Percentiles rank a stretch among this genome's conserved stretches.
phyloP scores from a whole-genome alignment of 2,113 vertebrate genomes.

The Vombatus ursinus region DNA sequence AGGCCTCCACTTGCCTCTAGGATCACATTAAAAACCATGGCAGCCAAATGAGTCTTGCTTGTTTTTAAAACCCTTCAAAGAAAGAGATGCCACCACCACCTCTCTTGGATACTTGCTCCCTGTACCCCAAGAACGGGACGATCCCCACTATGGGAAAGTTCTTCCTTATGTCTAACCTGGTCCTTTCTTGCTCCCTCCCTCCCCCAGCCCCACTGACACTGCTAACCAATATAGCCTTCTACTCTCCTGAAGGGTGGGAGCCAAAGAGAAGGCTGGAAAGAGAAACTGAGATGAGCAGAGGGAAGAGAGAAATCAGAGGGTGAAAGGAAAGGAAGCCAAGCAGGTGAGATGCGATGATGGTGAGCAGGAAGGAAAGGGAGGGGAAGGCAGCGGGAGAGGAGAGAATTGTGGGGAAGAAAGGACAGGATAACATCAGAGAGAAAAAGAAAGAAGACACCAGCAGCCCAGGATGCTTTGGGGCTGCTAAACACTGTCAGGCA shows the following conservation, averaged over 20 bases:
- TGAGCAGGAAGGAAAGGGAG: conserved; percentile 18
- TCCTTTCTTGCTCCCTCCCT: neutral
- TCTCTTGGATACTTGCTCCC: neutral
- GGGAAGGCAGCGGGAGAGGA: neutral
- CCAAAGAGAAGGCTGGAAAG: neutral
- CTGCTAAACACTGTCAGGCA: neutral
- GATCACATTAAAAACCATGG: neutral
- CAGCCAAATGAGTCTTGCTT: neutral
- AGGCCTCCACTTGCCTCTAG: neutral
- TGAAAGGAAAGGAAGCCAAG: neutral
- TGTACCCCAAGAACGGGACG: neutral
- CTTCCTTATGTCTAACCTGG: neutral
- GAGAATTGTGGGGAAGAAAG: neutral
- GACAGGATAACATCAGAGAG: neutral
- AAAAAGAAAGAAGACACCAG: conserved; percentile 40
- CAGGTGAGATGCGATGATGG: neutral
- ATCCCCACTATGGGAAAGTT: neutral
- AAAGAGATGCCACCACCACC: neutral
- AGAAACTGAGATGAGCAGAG: neutral
- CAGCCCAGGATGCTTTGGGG: conserved; percentile 21
- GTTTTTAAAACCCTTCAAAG: conserved; percentile 41
- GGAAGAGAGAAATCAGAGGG: neutral
- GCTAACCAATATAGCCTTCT: neutral
- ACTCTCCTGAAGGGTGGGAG: neutral
- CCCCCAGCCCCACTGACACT: neutral